A percentile compares a stretch with the other conserved stretches of the same genome.
Conservation (phyloP, 2,113 vertebrate species). For the Myrmecobius fasciatus region DNA sequence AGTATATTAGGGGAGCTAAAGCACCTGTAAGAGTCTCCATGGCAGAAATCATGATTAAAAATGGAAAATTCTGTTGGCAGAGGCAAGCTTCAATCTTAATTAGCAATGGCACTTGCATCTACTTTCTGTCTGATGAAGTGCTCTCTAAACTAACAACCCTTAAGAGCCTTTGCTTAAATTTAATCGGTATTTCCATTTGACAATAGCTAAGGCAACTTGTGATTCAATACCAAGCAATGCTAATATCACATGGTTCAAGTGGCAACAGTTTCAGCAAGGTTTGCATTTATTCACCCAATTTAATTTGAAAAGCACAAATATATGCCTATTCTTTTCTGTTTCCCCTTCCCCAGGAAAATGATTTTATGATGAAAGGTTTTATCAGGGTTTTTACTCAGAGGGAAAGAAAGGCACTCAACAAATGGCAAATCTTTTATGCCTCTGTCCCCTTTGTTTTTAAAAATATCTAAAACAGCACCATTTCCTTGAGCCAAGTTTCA, state of each 20-base stretch:
- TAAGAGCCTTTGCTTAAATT: slow-evolving; percentile 72
- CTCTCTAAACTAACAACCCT: slow-evolving; percentile 67
- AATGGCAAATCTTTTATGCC: slow-evolving; percentile 45
- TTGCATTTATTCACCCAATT: slow-evolving; percentile 17
- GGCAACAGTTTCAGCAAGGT: slow-evolving; percentile 2
- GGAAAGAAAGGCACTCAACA: slow-evolving; percentile 19
- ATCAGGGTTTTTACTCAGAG: slow-evolving; percentile 12
- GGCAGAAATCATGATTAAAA: slow-evolving; percentile 46
- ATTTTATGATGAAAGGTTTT: slow-evolving; percentile 27
- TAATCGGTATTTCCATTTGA: slow-evolving; percentile 77
- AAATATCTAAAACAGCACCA: neutral
- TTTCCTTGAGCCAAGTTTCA: slow-evolving; percentile 38
- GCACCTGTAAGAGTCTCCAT: slow-evolving; percentile 39
- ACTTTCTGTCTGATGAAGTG: slow-evolving; percentile 71
- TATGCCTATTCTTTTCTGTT: neutral
- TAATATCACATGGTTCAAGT: slow-evolving; percentile 39
- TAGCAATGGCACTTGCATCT: slow-evolving; percentile 68
- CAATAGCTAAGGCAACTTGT: slow-evolving; percentile 60
- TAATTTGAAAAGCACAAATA: slow-evolving; percentile 36
- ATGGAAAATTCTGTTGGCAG: slow-evolving; percentile 52
- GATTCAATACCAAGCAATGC: slow-evolving; percentile 64
- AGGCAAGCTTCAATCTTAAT: slow-evolving; percentile 73
- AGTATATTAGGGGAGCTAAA: neutral
- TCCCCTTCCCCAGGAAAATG: neutral
- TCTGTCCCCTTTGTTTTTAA: slow-evolving; percentile 19